phyloP scores from a whole-genome alignment of 2,113 vertebrate genomes.

The Microtus montanus region DNA sequence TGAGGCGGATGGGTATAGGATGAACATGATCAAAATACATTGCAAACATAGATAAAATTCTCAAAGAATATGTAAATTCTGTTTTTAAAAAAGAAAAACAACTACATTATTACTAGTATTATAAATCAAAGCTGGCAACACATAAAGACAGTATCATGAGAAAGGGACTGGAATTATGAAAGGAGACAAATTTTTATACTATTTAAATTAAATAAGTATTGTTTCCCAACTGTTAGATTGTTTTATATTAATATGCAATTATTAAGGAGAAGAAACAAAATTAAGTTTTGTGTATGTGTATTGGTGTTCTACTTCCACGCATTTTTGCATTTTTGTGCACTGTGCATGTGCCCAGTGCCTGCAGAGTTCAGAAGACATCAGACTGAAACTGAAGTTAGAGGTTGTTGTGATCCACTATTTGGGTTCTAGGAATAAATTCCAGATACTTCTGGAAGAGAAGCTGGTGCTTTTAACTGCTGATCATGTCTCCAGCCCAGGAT shows the following conservation, averaged over 20 bases:
- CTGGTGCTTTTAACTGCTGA: neutral
- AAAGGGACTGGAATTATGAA: neutral
- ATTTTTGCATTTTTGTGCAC: neutral
- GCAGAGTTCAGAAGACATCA: too few species aligned
- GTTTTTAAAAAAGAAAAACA: neutral
- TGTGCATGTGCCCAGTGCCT: too few species aligned
- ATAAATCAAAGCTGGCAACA: neutral
- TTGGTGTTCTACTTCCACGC: neutral
- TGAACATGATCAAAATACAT: too few species aligned
- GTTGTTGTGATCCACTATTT: neutral
- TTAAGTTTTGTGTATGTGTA: neutral
- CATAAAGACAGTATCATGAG: neutral
- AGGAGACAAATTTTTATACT: neutral
- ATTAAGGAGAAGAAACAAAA: neutral
- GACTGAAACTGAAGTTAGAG: too few species aligned
- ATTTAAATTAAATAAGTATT: neutral
- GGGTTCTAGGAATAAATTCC: neutral
- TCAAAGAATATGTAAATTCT: neutral
- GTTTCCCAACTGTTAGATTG: neutral
- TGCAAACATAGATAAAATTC: neutral
- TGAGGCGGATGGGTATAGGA: neutral
- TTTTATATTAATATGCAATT: neutral
- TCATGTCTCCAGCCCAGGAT: neutral
- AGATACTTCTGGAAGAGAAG: neutral
- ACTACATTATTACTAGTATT: neutral